Base-by-base conservation (phyloP, 2,888 invertebrate species). In the Saturnia japonica region DNA sequence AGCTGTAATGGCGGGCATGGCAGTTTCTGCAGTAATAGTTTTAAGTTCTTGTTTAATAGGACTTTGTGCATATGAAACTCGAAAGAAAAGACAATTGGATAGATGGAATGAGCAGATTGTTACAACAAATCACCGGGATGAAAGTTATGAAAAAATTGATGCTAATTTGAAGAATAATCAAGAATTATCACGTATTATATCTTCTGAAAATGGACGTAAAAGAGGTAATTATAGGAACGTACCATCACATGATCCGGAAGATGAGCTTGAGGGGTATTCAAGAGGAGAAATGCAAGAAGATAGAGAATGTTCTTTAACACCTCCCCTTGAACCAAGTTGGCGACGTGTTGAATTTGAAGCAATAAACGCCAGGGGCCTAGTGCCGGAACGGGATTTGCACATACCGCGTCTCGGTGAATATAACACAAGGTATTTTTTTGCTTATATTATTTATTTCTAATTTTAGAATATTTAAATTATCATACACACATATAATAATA, bases 121-220 rank as follows among this genome's bases (percentile, higher is more conserved):
- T 78, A 91, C 90, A 19, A 83, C 88, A 47, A 93, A 89, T 82
- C 91, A 92, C 76, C 88, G 91, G 72, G 93, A 93, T 75, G 96
- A 96, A 80, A 96, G 95, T 88, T 97, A 97, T 83, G 97, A 97
- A 86, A 97, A 97, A 93, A 97, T 97, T 76, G 97, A 97, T 85
- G 95, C 96, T 94, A 96, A 95, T 86, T 95, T 95, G 78, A 91
- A 92, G 77, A 88, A 85, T 75, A 85, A 82, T 81, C 85, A 88
- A 54, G 91, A 92, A 79, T 83, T 88, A 75, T 87, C 91, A 64
- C 84, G 89, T 69, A 87, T 88, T 69, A 78, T 87, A 76, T 78
- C 88, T 69, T 75, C 85, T n/a, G 92, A 93, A 67, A 89, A 78
- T 79, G 84, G 83, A 75, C 89, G 93, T 70, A 96, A 95, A 81